These are phyloP conservation scores for Corbicula japonica DNA, from an alignment of 2,888 invertebrate species.

Conservation along the genomic window DNA sequence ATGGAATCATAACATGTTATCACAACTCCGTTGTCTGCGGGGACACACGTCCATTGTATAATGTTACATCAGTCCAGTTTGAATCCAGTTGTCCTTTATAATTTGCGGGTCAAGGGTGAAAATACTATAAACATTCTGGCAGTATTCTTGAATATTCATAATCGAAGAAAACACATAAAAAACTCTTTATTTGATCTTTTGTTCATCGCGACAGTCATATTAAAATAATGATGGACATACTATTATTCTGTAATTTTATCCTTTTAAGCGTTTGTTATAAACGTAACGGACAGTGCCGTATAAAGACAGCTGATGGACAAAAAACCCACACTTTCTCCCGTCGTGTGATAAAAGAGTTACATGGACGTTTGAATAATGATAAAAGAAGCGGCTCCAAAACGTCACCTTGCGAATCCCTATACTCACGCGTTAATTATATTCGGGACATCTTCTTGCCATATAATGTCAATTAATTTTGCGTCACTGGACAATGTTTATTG, in stretches of 20 bases:
- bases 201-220: slow-evolving; percentile 37
- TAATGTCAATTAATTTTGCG: slow-evolving; percentile 63
- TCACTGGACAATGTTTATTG: slow-evolving; percentile 58
- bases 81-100: slow-evolving; percentile 3
- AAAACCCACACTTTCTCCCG: slow-evolving; percentile 62
- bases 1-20: slow-evolving; percentile 37
- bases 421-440: slow-evolving; percentile 47
- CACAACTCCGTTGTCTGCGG: slow-evolving; percentile 12
- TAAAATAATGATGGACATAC: slow-evolving; percentile 35
- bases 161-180: slow-evolving; percentile 38
- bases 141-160: slow-evolving; percentile 47
- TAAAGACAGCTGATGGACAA: slow-evolving; percentile 47
- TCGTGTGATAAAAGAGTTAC: slow-evolving; percentile 36
- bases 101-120: slow-evolving; percentile 24
- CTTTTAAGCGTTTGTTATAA: slow-evolving; percentile 15
- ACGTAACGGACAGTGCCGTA: slow-evolving; percentile 2
- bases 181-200: slow-evolving; percentile 54
- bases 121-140: slow-evolving; percentile 1
- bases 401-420: slow-evolving; percentile 21
- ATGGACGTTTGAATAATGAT: slow-evolving; percentile 16
- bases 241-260: slow-evolving; percentile 47
- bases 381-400: slow-evolving; percentile 35
- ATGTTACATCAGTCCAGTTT: slow-evolving; percentile 57
- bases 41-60: slow-evolving; percentile 59
- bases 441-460: slow-evolving; percentile 42